phyloP scores from a whole-genome alignment of 2,888 invertebrate genomes.

The Glaucopsyche alexis region DNA sequence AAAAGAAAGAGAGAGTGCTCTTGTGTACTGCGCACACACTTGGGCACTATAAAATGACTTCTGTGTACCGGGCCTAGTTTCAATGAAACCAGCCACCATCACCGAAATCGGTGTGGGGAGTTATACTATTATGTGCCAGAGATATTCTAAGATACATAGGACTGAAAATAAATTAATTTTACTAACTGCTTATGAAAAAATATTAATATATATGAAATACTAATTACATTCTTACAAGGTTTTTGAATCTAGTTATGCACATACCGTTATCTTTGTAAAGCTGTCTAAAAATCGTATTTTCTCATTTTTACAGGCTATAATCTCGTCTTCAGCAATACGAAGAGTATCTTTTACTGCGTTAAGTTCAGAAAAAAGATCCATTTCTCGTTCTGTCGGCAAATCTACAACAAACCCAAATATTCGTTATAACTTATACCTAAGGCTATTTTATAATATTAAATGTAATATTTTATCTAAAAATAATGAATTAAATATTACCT shows the following conservation, averaged over 20 bases:
- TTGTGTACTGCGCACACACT: too few relatives aligned
- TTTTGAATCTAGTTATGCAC: neutral
- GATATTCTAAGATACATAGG: too few relatives aligned
- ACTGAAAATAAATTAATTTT: too few relatives aligned
- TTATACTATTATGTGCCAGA: too few relatives aligned
- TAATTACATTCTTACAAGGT: too few relatives aligned
- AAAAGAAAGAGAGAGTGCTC: too few relatives aligned
- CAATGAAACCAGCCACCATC: too few relatives aligned
- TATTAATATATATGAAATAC: too few relatives aligned
- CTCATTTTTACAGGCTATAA: constrained; percentile 61
- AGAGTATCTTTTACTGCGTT: constrained; percentile 70
- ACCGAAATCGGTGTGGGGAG: too few relatives aligned
- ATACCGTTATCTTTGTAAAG: constrained; percentile 66
- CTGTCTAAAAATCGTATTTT: constrained; percentile 71
- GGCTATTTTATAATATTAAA: neutral
- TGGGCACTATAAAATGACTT: too few relatives aligned
- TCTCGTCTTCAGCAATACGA: constrained; percentile 66
- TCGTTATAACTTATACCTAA: neutral
- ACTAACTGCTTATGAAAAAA: too few relatives aligned
- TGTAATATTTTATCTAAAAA: neutral
- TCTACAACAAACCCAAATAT: constrained; percentile 47
- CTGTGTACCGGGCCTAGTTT: too few relatives aligned
- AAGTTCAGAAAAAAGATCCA: constrained; percentile 68
- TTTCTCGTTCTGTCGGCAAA: constrained; percentile 67
- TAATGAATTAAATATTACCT: constrained; percentile 44